phyloP scores from a whole-genome alignment of 2,888 invertebrate species.

The Odontomyia ornata region DNA sequence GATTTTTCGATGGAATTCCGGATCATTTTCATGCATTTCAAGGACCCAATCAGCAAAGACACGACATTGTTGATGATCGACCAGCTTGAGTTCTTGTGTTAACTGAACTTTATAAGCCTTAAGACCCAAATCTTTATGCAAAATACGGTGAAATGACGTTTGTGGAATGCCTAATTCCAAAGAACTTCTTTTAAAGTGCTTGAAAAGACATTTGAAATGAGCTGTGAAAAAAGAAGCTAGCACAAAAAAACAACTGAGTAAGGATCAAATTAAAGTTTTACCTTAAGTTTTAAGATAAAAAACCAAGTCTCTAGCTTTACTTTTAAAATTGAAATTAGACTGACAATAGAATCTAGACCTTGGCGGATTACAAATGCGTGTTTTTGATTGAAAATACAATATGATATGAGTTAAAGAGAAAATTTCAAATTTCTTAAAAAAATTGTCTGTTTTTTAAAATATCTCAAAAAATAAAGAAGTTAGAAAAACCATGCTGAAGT shows the following conservation, averaged over 20 bases:
- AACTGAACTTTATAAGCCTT: too few relatives aligned
- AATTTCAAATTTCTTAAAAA: neutral
- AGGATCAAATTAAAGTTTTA: neutral
- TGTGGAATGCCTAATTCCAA: too few relatives aligned
- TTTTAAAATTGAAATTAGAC: neutral
- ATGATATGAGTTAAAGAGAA: neutral
- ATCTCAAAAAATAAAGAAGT: neutral
- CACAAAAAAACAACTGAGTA: neutral
- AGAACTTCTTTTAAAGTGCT: neutral
- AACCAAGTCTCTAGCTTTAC: neutral
- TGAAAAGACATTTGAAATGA: neutral
- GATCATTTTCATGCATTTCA: too few relatives aligned
- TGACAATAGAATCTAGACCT: neutral
- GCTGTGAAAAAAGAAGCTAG: neutral
- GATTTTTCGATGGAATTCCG: too few relatives aligned
- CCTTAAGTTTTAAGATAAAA: neutral
- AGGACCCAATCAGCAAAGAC: too few relatives aligned
- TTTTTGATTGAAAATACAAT: neutral
- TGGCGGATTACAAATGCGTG: neutral
- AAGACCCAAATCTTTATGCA: too few relatives aligned
- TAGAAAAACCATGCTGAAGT: neutral
- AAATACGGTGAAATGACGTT: too few relatives aligned
- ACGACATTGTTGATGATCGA: too few relatives aligned
- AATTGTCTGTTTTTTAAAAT: neutral
- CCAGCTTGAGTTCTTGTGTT: too few relatives aligned